Evolutionary conservation across 2,113 vertebrate genomes (phyloP), one percentile per base, ranked within the genome.

Genomic region (Apeltes quadracus): DNA sequence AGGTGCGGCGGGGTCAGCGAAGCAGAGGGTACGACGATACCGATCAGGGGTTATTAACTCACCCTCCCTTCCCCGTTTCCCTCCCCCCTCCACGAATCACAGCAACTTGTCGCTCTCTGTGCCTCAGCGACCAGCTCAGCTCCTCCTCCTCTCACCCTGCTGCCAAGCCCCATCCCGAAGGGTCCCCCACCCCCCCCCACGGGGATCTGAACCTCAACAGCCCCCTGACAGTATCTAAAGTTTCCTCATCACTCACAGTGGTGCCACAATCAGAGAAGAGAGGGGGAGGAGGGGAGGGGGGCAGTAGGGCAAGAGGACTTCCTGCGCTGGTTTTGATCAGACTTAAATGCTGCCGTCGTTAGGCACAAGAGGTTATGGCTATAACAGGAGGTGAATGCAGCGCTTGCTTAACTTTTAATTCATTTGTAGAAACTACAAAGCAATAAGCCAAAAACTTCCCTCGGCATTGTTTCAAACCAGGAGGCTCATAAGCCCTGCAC

Each of bases 261-360:
- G 58, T 76, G 71, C 68, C 61, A 55, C 55, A 46, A 65, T 61
- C 72, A 72, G 70, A 13, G 43, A 0, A 23, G 67, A 39, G 71
- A 63, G 22, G 41, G 72, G 41, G 43, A 61, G 54, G 67, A 38
- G 66, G 68, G 44, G 55, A 4, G 15, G 23, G 20, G 20, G 61
- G 61, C 11, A 34, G 53, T 36, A 13, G 36, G 54, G 43, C 29
- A 50, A 29, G 58, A 63, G 29, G 14, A 73, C 76, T 67, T 83
- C 69, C 69, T 51, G 68, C 9, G 27, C 73, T 82, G 74, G 67
- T 79, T 83, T 73, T 79, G 58, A 90, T 87, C 84, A 87, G 10
- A 18, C 39, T 41, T 85, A 86, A 89, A 84, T 25, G 55, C 48
- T 54, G 78, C 55, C 72, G 84, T 79, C 72, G 72, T 44, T 48